Base-by-base conservation (phyloP, 1,140 invertebrate species). In the Nymphalis io region DNA sequence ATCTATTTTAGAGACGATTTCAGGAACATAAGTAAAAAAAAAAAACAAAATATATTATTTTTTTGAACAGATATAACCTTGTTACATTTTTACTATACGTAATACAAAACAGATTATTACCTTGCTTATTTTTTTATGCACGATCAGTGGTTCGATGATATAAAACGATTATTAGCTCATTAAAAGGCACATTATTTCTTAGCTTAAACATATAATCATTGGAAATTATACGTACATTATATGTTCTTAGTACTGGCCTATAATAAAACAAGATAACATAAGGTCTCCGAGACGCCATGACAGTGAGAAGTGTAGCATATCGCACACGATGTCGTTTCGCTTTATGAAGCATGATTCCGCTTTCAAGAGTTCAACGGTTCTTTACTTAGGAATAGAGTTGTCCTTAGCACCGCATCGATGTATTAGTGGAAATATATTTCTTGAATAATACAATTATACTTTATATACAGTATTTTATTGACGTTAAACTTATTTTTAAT, bases 311-410 rank as follows among this genome's bases (percentile, higher is more conserved):
- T 68, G 66, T 73, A 78, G 74, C 84, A 82, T 87, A 87, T 84
- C 82, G 83, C 83, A 85, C 68, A 60, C 81, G 62, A 39, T 33
- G 72, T 64, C 60, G 82, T 73, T 60, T 73, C 73, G 83, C 78
- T 84, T 80, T 73, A 71, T 73, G 61, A 68, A 85, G 83, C 83
- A 74, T 70, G 71, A 74, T 83, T 85, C 85, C 85, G 80, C 67
- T 69, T 66, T 44, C 57, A 67, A 66, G 68, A 62, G 72, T 70
- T 77, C 72, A 77, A 74, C 70, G 72, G 63, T 74, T 70, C 60
- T 71, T 67, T 59, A 68, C 62, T 53, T 58, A 16, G 15, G 51
- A 27, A 12, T 38, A 51, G 23, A 65, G 4, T 3, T 55, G 13
- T 27, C 51, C 51, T 55, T 55, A 21, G 16, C 51, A 23, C 5